Conservation (phyloP, 2,888 invertebrate genomes). For the Drosophila siamana region DNA sequence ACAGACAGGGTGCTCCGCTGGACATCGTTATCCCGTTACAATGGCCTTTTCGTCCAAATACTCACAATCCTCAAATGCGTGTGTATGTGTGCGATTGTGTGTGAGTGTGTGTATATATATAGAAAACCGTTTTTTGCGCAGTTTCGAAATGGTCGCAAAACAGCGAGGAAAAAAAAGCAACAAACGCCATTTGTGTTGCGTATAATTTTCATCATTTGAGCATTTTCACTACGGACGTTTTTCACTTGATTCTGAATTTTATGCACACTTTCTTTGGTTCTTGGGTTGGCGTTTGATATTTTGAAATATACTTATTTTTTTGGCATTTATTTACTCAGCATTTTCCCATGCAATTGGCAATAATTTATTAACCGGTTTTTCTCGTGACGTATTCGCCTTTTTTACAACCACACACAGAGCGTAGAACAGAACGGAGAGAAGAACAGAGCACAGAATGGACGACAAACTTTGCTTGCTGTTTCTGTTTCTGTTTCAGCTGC, state of each 20-base stretch:
- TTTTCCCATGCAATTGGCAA: conserved; percentile 73
- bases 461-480: conserved; percentile 50
- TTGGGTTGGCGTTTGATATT: conserved; percentile 22
- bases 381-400: conserved; percentile 76
- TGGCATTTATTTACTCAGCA: conserved; percentile 67
- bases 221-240: conserved; percentile 32
- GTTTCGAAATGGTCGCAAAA: conserved; percentile 71
- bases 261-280: conserved; percentile 25
- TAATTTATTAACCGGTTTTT: conserved; percentile 84
- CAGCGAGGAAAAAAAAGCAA: conserved; percentile 47
- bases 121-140: conserved; percentile 68
- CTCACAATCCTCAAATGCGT: neutral
- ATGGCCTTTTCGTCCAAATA: conserved; percentile 28
- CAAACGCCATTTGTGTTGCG: conserved; percentile 55
- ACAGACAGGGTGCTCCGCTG: conserved; percentile 49
- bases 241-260: conserved; percentile 38
- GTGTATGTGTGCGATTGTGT: conserved; percentile 17
- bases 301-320: conserved; percentile 40
- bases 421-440: conserved; percentile 46
- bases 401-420: conserved; percentile 81
- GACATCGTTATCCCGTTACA: conserved; percentile 20
- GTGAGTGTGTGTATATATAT: conserved; percentile 13
- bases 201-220: conserved; percentile 52
- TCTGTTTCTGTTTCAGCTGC: conserved; percentile 38
- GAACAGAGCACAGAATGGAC: conserved; percentile 49